Evolutionary conservation across 2,888 invertebrate genomes (phyloP).

Genomic region (Napeogenes inachia): DNA sequence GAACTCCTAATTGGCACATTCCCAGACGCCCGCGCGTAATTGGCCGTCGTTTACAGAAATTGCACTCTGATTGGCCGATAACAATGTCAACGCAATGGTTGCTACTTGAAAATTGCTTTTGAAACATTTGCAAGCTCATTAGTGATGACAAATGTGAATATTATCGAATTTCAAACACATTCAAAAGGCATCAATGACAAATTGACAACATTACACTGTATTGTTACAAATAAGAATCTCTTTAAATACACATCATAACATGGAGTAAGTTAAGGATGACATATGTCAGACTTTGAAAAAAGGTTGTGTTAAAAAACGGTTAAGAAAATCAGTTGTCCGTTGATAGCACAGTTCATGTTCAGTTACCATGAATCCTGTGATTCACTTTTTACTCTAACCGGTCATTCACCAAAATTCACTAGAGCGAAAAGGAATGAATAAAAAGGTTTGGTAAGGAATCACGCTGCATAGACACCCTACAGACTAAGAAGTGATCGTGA

Average conservation of each 20-base stretch:
- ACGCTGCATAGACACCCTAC: constrained; percentile 68
- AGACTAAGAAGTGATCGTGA: constrained; percentile 44
- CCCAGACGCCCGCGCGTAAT: constrained; percentile 67
- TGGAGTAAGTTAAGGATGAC: neutral
- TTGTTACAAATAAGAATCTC: no score
- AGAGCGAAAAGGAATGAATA: constrained; percentile 66
- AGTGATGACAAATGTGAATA: no score
- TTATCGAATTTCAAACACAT: no score
- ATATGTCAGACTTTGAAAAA: neutral
- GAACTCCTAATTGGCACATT: constrained; percentile 69
- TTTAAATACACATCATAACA: no score
- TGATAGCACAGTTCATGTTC: constrained; percentile 44
- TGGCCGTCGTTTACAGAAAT: constrained; percentile 68
- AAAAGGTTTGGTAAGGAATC: constrained; percentile 71
- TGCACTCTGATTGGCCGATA: constrained; percentile 59
- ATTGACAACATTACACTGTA: no score
- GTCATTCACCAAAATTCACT: constrained; percentile 71
- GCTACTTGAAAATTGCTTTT: constrained; percentile 13
- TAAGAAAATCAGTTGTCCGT: constrained; percentile 51
- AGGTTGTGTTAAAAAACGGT: constrained; percentile 25
- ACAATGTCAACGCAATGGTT: constrained; percentile 45
- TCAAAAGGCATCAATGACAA: no score
- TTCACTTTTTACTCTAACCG: constrained; percentile 69
- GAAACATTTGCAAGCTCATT: neutral
- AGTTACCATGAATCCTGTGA: constrained; percentile 72